These are phyloP conservation scores for Platichthys stellatus DNA, from an alignment of 2,113 vertebrate species.

Conservation along the genomic window DNA sequence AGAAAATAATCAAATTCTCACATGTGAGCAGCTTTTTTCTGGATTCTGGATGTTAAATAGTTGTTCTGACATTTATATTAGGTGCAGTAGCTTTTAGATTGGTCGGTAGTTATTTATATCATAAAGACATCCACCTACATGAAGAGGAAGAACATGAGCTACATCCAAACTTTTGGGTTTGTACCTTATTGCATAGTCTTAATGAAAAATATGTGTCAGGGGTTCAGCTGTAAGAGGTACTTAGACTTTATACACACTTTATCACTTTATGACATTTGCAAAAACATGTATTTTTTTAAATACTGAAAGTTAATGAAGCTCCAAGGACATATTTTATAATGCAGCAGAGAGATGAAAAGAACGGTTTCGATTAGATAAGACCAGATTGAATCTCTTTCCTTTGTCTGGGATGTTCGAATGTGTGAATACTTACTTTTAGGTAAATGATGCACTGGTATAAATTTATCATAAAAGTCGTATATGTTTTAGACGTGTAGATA, in stretches of 20 bases:
- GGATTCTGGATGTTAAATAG: conserved; percentile 11
- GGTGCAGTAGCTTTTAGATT: conserved; percentile 34
- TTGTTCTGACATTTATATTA: conserved; percentile 9
- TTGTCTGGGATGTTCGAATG: conserved; percentile 26
- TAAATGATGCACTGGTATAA: conserved; percentile 20
- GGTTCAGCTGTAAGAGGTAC: conserved; percentile 35
- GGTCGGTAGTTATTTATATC: conserved; percentile 36
- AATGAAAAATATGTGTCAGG: conserved; percentile 43
- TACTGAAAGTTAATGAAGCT: conserved; percentile 51
- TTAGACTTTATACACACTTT: conserved; percentile 41
- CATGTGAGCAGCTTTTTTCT: too few species aligned
- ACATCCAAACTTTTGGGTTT: conserved; percentile 43
- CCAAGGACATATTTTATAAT: conserved; percentile 58
- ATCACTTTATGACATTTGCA: conserved; percentile 34
- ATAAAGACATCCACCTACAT: conserved; percentile 16
- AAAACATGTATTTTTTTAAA: conserved; percentile 16
- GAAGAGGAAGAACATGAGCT: conserved; percentile 16
- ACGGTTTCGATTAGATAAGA: conserved; percentile 47
- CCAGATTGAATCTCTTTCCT: conserved; percentile 31
- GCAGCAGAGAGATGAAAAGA: conserved; percentile 40
- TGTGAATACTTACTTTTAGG: conserved; percentile 29
- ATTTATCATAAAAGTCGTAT: conserved; percentile 5
- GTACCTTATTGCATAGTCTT: conserved; percentile 30
- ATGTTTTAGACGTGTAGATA: conserved; percentile 11
- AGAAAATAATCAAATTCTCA: too few species aligned